Evolutionary conservation across 2,888 invertebrate genomes (phyloP), one percentile per base, ranked within the genome.

Genomic region (Mystacides longicornis): DNA sequence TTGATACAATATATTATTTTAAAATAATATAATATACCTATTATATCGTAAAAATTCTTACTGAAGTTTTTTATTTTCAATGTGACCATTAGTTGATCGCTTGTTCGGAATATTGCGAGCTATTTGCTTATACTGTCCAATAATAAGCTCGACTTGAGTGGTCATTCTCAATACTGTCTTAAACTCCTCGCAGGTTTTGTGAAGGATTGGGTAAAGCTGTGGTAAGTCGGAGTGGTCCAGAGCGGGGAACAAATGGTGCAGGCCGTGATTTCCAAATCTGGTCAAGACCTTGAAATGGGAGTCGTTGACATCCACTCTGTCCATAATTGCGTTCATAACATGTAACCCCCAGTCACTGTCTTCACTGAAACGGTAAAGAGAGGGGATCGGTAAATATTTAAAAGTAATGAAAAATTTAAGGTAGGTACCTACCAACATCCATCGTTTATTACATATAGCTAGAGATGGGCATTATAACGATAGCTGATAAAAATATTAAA

Each of bases 161-260:
- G 72, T 75, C 37, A 71, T 69, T 49, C 72, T 70, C 18, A 78
- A 69, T 37, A 77, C 68, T 1, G 81, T 66, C 11, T 79, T 78
- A 64, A 83, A 88, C 63, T 88, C 82, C 31, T 75, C 66, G 55
- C 68, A 71, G 2, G 67, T 66, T 18, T 60, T 49, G 19, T 49
- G 4, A 52, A 73, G 70, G 1, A 68, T 71, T 0, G 84, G 81
- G 64, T 83, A 78, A 3, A 89, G 71, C 49, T 82, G 74, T 18
- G 80, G 78, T 16, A 90, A 70, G 19, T 83, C 71, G 0, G 80
- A 80, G 64, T 90, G 89, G 67, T 90, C 89, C 11, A 91, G 66
- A 0, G 87, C 86, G 0, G 89, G 89, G 63, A 90, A 84, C 62
- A 89, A 69, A 69, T 90, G 90, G 66, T 90, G 89, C 1, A 90